A percentile compares a stretch with the other conserved stretches of the same genome.
These are phyloP conservation scores for Verasper variegatus DNA, from an alignment of 2,113 vertebrate species.

Conservation along the genomic window DNA sequence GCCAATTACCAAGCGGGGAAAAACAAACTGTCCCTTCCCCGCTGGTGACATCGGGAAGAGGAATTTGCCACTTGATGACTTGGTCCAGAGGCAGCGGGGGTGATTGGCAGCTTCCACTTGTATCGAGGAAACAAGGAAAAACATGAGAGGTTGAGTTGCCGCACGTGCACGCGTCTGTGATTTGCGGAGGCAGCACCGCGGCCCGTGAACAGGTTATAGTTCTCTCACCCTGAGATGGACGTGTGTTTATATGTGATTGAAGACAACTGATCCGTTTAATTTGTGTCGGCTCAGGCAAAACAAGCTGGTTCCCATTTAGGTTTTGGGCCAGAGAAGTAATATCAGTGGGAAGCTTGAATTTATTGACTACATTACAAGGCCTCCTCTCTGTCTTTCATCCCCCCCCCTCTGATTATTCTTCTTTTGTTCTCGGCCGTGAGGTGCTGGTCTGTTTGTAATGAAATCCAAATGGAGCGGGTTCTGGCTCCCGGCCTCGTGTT, in stretches of 20 bases:
- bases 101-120: constrained; percentile 45
- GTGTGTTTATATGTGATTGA: constrained; percentile 52
- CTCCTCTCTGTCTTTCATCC: constrained; percentile 7
- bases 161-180: too few species aligned
- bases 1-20: constrained; percentile 47
- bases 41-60: constrained; percentile 54
- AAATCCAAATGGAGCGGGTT: constrained; percentile 76
- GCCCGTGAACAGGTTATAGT: constrained; percentile 15
- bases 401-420: constrained; percentile 60
- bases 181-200: constrained; percentile 46
- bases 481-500: constrained; percentile 55
- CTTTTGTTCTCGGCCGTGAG: constrained; percentile 64
- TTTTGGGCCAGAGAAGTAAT: constrained; percentile 37
- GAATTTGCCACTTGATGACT: constrained; percentile 72
- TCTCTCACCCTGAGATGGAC: constrained; percentile 38
- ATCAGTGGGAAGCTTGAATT: constrained; percentile 48
- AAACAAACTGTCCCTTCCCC: constrained; percentile 53
- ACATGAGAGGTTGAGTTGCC: constrained; percentile 17
- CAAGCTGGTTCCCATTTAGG: constrained; percentile 56
- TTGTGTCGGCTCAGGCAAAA: constrained; percentile 29
- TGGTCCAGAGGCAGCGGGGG: constrained; percentile 20
- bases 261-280: constrained; percentile 41
- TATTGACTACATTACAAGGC: constrained; percentile 68
- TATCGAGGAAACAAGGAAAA: constrained; percentile 14
- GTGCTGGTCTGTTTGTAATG: constrained; percentile 69